phyloP scores from a whole-genome alignment of 2,113 vertebrate species.

The Dendrocopos noguchii region DNA sequence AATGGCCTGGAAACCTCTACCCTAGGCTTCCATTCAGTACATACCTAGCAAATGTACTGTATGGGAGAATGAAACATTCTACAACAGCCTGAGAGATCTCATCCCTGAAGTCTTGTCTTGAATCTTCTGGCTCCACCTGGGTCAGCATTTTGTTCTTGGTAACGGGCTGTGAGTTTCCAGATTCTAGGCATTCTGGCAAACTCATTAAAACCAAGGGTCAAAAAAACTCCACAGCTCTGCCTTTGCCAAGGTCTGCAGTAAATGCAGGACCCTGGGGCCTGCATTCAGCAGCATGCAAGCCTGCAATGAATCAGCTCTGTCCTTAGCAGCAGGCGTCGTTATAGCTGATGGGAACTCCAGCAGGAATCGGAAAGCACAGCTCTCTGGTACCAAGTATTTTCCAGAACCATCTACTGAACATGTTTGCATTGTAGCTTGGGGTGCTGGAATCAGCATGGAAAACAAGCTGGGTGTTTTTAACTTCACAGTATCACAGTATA shows the following conservation, averaged over 20 bases:
- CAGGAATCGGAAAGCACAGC: not conserved
- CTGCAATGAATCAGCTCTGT: slow-evolving; percentile 29
- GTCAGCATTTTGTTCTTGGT: slow-evolving; percentile 42
- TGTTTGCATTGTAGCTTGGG: not conserved
- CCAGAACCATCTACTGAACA: not conserved
- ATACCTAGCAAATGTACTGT: not conserved
- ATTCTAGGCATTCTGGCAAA: slow-evolving; percentile 33
- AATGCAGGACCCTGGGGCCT: slow-evolving; percentile 27
- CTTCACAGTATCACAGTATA: too few relatives aligned
- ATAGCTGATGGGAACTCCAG: not conserved
- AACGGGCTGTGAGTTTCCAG: slow-evolving; percentile 60
- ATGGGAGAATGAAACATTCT: not conserved
- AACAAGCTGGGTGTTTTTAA: not conserved
- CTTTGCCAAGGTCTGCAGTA: not conserved
- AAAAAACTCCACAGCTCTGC: not conserved
- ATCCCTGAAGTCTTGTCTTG: not conserved
- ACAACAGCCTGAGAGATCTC: slow-evolving; percentile 4
- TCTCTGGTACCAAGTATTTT: not conserved
- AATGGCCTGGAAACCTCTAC: not conserved
- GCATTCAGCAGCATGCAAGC: not conserved
- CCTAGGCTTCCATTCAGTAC: not conserved
- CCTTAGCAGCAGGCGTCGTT: slow-evolving; percentile 33
- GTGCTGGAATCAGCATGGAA: not conserved
- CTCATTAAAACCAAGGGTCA: slow-evolving; percentile 27
- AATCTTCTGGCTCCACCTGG: slow-evolving; percentile 8